A percentile compares a stretch with the other conserved stretches of the same genome.
Conservation (phyloP, 2,888 invertebrate species). For the Drosophila kokeensis region DNA sequence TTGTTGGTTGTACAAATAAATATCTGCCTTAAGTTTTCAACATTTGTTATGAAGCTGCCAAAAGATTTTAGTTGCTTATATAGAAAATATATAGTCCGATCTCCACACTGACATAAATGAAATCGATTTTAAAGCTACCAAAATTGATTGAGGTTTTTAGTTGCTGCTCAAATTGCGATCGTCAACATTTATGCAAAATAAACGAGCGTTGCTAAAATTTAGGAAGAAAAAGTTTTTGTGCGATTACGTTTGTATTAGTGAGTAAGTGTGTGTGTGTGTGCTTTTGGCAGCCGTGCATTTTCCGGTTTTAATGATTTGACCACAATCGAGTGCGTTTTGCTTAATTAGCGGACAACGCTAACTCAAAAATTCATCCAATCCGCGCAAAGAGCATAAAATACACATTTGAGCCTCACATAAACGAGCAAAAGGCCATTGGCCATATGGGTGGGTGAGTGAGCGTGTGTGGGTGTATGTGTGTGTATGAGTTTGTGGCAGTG, state of each 20-base stretch:
- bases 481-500: conserved; percentile 11
- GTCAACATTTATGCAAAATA: conserved; percentile 16
- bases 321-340: conserved; percentile 81
- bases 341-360: conserved; percentile 70
- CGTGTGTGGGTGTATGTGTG: conserved; percentile 1
- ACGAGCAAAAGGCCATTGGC: conserved; percentile 30
- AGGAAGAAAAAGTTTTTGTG: conserved; percentile 10
- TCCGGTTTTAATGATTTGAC: conserved; percentile 78
- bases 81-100: not conserved
- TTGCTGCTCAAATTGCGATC: conserved; percentile 37
- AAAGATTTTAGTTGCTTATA: too few species aligned
- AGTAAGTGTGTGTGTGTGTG: conserved; percentile 1
- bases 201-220: conserved; percentile 20
- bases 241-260: conserved; percentile 3
- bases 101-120: not conserved
- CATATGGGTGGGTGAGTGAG: not conserved
- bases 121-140: conserved; percentile 20
- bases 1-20: not conserved
- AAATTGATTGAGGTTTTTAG: conserved; percentile 40
- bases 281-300: conserved; percentile 57
- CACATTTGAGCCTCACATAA: conserved; percentile 49
- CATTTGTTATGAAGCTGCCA: not conserved
- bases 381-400: conserved; percentile 71
- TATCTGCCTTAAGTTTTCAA: not conserved
- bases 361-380: conserved; percentile 40